Percentiles rank a stretch among this genome's conserved stretches.
phyloP scores from a whole-genome alignment of 92 coral and sea anemone species.

The Zoanthus gigantus region DNA sequence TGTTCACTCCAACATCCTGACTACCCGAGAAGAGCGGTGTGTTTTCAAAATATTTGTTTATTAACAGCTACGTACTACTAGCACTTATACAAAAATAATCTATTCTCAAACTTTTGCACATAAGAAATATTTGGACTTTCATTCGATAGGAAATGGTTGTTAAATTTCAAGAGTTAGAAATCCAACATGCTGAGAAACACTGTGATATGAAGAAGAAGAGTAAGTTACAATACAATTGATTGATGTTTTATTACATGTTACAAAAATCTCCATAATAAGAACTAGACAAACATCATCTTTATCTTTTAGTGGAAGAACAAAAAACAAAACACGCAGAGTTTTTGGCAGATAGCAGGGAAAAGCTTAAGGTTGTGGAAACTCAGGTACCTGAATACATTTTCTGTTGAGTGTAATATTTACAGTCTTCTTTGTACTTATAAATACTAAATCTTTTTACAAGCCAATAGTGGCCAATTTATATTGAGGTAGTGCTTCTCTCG shows the following conservation, averaged over 20 bases:
- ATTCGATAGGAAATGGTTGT: slow-evolving; percentile 85
- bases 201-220: slow-evolving; percentile 80
- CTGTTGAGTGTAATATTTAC: not conserved
- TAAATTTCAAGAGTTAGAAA: slow-evolving; percentile 91
- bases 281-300: not conserved
- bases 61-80: too few species aligned
- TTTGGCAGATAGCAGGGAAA: slow-evolving; percentile 72
- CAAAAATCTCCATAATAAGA: not conserved
- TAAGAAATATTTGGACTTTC: not conserved
- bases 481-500: not conserved
- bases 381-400: slow-evolving; percentile 48
- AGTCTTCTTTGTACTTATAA: not conserved
- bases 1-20: too few species aligned
- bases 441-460: too few species aligned
- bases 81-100: not conserved
- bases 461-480: too few species aligned
- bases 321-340: slow-evolving; percentile 65
- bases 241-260: not conserved
- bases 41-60: too few species aligned
- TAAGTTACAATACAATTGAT: slow-evolving; percentile 49
- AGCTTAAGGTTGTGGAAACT: slow-evolving; percentile 69
- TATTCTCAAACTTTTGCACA: not conserved
- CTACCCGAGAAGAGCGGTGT: too few species aligned
- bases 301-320: slow-evolving; percentile 73
- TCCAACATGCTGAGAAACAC: slow-evolving; percentile 83